Conservation (phyloP, 2,797 vertebrate genomes). For the Pipistrellus pipistrellus region DNA sequence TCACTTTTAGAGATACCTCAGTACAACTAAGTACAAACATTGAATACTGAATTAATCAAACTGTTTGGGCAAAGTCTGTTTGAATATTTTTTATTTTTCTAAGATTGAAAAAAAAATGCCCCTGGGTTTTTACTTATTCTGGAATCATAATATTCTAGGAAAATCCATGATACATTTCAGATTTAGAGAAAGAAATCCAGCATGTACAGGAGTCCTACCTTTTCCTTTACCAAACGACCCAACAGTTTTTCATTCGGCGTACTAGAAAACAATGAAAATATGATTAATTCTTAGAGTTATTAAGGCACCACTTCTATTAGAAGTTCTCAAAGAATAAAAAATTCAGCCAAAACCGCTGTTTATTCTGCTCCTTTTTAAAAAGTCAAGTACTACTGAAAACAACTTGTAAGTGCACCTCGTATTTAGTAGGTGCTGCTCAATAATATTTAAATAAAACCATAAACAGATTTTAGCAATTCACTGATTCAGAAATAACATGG, state of each 20-base stretch:
- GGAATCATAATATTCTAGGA: background rate
- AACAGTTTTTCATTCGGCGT: slow-evolving; percentile 99
- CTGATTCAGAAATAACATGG: slow-evolving; percentile 29
- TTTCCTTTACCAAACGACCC: slow-evolving; percentile 98
- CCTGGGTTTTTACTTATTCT: slow-evolving; percentile 45
- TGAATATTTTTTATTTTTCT: slow-evolving; percentile 28
- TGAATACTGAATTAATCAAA: slow-evolving; percentile 37
- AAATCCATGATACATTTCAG: slow-evolving; percentile 17
- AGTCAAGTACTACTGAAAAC: background rate
- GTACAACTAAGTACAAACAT: background rate
- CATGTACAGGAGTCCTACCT: slow-evolving; percentile 90
- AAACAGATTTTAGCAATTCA: slow-evolving; percentile 36
- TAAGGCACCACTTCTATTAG: background rate
- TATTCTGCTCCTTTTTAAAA: slow-evolving; percentile 34
- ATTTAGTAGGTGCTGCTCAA: background rate
- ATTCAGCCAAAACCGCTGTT: background rate
- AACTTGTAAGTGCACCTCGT: background rate
- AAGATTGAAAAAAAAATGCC: background rate
- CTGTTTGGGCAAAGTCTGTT: background rate
- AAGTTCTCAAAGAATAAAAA: slow-evolving; percentile 62
- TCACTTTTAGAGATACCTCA: slow-evolving; percentile 33
- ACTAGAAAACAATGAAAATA: slow-evolving; percentile 87
- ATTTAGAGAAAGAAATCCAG: slow-evolving; percentile 54
- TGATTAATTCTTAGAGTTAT: background rate
- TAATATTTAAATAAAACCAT: slow-evolving; percentile 53